A percentile compares a stretch with the other conserved stretches of the same genome.
Evolutionary conservation across 2,797 vertebrate genomes (phyloP).

Genomic region (Prunella strophiata): DNA sequence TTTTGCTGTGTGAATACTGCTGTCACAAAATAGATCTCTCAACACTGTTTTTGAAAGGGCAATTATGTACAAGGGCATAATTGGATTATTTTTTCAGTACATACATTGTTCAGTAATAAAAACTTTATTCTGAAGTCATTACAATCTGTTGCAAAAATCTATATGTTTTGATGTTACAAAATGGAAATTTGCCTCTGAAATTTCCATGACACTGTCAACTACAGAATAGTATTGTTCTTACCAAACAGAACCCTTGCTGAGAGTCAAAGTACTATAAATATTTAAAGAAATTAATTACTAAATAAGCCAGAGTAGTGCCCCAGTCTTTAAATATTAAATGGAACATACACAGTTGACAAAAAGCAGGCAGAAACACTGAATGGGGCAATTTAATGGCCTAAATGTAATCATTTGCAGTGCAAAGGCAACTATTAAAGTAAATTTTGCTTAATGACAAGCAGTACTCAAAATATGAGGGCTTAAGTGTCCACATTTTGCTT

Average conservation of each 20-base stretch:
- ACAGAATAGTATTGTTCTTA: constrained; percentile 40
- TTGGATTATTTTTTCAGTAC: background rate
- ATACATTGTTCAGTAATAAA: background rate
- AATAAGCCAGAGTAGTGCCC: background rate
- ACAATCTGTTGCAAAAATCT: background rate
- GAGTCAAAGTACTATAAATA: constrained; percentile 59
- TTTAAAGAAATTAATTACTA: constrained; percentile 59
- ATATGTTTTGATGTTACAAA: background rate
- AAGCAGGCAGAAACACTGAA: constrained; percentile 19
- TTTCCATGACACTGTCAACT: constrained; percentile 24
- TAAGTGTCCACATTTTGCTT: background rate
- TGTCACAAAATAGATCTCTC: background rate
- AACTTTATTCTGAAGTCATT: background rate
- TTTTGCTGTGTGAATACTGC: background rate
- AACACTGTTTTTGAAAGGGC: background rate
- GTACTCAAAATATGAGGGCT: background rate
- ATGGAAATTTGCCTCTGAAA: constrained; percentile 28
- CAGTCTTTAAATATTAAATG: constrained; percentile 39
- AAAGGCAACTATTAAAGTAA: background rate
- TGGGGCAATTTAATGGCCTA: constrained; percentile 3
- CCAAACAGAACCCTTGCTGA: constrained; percentile 37
- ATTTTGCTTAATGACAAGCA: constrained; percentile 19
- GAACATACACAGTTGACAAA: constrained; percentile 22
- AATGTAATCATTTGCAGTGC: background rate
- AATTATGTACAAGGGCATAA: background rate